Percentiles rank a stretch among this genome's conserved stretches.
Conservation (phyloP, 2,888 invertebrate species). For the Sarcophaga caerulescens region DNA sequence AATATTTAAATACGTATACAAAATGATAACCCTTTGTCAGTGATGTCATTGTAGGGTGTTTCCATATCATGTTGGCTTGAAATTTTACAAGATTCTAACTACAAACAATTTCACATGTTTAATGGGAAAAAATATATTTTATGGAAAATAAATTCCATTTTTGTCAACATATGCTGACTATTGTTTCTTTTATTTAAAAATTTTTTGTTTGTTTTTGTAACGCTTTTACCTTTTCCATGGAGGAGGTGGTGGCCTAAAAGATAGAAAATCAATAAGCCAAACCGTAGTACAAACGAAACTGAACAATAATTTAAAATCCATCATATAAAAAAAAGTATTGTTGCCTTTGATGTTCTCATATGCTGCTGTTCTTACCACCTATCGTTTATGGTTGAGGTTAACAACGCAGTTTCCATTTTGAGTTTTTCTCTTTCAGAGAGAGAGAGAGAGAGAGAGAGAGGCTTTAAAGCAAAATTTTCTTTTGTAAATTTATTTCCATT, state of each 20-base stretch:
- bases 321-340: conserved; percentile 1
- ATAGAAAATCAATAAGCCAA: conserved; percentile 24
- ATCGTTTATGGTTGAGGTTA: conserved; percentile 32
- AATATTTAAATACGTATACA: no score
- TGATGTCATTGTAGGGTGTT: conserved; percentile 1
- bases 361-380: conserved; percentile 24
- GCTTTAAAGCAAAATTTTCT: neutral
- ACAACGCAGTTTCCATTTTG: conserved; percentile 9
- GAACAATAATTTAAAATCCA: conserved; percentile 21
- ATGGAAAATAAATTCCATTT: neutral
- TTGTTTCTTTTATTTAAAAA: neutral
- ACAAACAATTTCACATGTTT: conserved; percentile 29
- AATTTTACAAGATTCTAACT: conserved; percentile 17
- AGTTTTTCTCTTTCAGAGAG: neutral
- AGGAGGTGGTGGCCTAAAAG: neutral
- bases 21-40: no score
- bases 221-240: neutral
- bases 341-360: conserved; percentile 49
- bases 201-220: neutral
- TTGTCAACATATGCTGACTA: conserved; percentile 17
- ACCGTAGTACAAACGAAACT: neutral
- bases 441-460: neutral
- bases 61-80: neutral
- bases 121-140: neutral
- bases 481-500: no score